Base-by-base conservation (phyloP, 2,113 vertebrate genomes). In the Oplegnathus fasciatus region DNA sequence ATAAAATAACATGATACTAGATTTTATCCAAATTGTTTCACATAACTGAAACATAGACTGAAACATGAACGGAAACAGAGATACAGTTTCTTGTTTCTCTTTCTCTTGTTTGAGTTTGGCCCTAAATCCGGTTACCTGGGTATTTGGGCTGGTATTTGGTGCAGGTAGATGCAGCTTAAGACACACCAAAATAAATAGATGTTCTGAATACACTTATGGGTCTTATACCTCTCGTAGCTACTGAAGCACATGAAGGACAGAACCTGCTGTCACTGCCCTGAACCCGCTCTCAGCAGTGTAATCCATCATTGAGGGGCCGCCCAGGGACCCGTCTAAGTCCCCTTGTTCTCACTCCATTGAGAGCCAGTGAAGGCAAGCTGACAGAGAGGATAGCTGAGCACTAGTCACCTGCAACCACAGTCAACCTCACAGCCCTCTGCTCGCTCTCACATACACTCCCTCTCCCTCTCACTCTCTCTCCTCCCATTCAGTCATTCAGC, bases 341-440 rank as follows among this genome's bases (percentile, higher is more conserved):
- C 85, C 91, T 86, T 94, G 82, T 94, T 94, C 89, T 84, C 88
- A 91, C 95, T 94, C 93, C 90, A 95, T 95, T 95, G 94, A 95
- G 89, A 94, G 81, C 92, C 87, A 94, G 78, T 95, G 93, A 94
- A 88, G 93, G 93, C 66, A 64, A 94, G 94, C 91, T 90, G 93
- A 95, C 92, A 88, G 65, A 66, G 89, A 91, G 87, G 78, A 93
- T 60, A 82, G 87, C 90, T 88, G 76, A 88, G 80, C 57, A 46
- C 78, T 66, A 34, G 65, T 84, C 88, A 88, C 86, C 84, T 74
- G 67, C 61, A 46, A 5, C 50, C 67, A 14, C 78, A 44, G 88
- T 30, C 79, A 77, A 65, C 26, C 69, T 62, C 46, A 9, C 68
- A 69, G 58, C 42, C 37, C 28, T 52, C n/a, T 22, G 9, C 44